Percentiles rank a stretch among this genome's conserved stretches.
Conservation (phyloP, 2,888 invertebrate species). For the Halocaridina rubra region DNA sequence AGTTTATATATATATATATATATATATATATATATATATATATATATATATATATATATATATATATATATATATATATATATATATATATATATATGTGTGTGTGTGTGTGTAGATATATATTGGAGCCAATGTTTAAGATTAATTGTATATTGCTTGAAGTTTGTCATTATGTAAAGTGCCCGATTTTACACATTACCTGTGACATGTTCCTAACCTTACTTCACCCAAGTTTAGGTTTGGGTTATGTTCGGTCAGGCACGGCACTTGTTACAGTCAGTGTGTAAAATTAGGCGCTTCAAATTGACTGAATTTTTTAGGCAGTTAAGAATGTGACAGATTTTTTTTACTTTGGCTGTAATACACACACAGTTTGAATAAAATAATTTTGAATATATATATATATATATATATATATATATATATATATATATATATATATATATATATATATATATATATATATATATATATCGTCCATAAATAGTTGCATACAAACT, state of each 20-base stretch:
- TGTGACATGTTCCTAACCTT: no score
- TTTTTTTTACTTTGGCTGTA: not conserved
- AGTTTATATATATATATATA: not conserved
- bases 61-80: not conserved
- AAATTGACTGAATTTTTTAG: no score
- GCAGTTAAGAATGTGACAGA: no score
- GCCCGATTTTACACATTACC: no score
- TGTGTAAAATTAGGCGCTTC: not conserved
- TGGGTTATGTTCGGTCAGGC: not conserved
- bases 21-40: not conserved
- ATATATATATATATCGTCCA: not conserved
- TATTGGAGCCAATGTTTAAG: no score
- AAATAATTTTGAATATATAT: not conserved
- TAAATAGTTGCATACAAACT: no score
- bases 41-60: not conserved
- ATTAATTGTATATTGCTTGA: no score
- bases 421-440: not conserved
- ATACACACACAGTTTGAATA: not conserved
- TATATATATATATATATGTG: not conserved
- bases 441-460: not conserved
- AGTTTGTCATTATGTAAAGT: no score
- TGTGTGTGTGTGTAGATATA: not conserved
- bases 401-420: slow-evolving; percentile 1
- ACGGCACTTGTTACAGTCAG: not conserved
- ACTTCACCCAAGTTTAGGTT: no score